Evolutionary conservation across 2,113 vertebrate genomes (phyloP), one percentile per base, ranked within the genome.

Genomic region (Strigops habroptila): DNA sequence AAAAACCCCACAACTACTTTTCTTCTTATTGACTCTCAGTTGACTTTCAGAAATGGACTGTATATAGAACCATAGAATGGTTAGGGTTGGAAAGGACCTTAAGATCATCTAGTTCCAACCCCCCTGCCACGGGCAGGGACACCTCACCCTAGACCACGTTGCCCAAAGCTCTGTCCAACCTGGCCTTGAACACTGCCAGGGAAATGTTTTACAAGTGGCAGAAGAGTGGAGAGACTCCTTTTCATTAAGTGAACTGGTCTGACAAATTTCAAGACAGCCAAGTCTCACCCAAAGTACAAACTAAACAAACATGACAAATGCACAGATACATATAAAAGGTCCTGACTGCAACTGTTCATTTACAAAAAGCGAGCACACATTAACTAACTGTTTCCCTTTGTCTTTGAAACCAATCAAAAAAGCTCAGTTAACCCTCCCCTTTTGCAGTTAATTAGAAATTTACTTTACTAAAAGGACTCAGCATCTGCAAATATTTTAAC

Each of bases 341-440:
- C 48, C 1, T 0, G 43, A 9, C n/a, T 63, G 48, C 25, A 67
- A 24, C 0, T 0, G 18, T 0, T 43, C 9, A 25, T 62, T 85
- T 77, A 76, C 52, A 62, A 88, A 92, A 82, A 28, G 2, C 37
- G 86, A 76, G 27, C 15, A 80, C 31, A 51, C 12, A 12, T 75
- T 35, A 91, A 82, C 28, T 31, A 76, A 43, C 27, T 75, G 33
- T 39, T 86, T 86, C 63, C 19, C 30, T 48, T 30, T 77, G 30
- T 52, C 62, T 91, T 73, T 35, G 30, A 88, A 90, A 87, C 76
- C 44, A 82, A 78, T 52, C 24, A 85, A 68, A 46, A 9, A 65
- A 85, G 39, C 14, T 82, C 39, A 78, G 43, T 68, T 69, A 86
- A 55, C 39, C 10, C 59, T n/a, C n/a, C 63, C 5, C 23, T 82